Conservation (phyloP, 1,140 invertebrate genomes). For the Zaprionus kolodkinae region DNA sequence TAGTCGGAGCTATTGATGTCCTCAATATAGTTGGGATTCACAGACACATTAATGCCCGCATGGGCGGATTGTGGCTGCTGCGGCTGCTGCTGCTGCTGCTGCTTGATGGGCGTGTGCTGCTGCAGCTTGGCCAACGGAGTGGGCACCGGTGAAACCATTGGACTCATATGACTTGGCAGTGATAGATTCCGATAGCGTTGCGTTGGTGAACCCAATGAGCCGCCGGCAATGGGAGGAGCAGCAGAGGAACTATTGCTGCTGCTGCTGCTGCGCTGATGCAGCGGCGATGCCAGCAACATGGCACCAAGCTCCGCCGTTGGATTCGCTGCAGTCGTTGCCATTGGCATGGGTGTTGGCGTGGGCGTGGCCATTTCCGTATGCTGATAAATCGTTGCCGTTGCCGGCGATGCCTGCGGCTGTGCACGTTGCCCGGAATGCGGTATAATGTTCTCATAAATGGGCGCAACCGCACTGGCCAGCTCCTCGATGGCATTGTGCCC, state of each 20-base stretch:
- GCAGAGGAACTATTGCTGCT: slow-evolving; percentile 52
- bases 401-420: slow-evolving; percentile 81
- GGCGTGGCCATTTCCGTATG: slow-evolving; percentile 55
- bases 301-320: slow-evolving; percentile 59
- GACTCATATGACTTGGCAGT: slow-evolving; percentile 57
- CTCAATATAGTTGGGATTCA: slow-evolving; percentile 85
- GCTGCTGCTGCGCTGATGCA: slow-evolving; percentile 68
- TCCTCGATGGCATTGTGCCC: slow-evolving; percentile 30
- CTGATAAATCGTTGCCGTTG: slow-evolving; percentile 81
- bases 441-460: slow-evolving; percentile 90
- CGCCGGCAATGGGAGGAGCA: slow-evolving; percentile 31
- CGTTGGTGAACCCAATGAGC: slow-evolving; percentile 60
- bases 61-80: neutral
- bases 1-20: slow-evolving; percentile 89
- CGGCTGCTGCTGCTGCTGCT: slow-evolving; percentile 42
- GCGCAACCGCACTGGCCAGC: slow-evolving; percentile 70
- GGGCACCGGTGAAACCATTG: slow-evolving; percentile 50
- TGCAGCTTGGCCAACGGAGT: slow-evolving; percentile 57
- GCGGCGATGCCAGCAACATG: slow-evolving; percentile 44
- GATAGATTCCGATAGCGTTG: slow-evolving; percentile 70
- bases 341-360: slow-evolving; percentile 22
- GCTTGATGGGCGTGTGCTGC: slow-evolving; percentile 77
- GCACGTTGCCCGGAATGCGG: slow-evolving; percentile 85
- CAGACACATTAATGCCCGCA: slow-evolving; percentile 72
- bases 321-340: slow-evolving; percentile 4